phyloP scores from a whole-genome alignment of 2,113 vertebrate genomes.

The Colius striatus region DNA sequence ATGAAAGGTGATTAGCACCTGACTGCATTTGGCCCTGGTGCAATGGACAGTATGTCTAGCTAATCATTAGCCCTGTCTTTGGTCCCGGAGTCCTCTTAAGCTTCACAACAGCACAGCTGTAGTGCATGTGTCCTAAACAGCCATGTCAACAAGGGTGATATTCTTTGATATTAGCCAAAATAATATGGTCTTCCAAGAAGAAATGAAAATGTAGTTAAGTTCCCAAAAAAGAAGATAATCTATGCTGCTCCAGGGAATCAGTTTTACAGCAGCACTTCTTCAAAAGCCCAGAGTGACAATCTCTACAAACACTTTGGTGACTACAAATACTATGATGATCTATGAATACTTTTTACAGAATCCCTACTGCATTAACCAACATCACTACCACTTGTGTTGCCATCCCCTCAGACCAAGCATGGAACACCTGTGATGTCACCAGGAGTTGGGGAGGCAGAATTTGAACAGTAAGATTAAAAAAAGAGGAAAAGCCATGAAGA shows the following conservation, averaged over 20 bases:
- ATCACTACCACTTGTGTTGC: slow-evolving; percentile 1
- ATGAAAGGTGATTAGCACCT: background rate
- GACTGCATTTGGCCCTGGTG: background rate
- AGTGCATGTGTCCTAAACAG: background rate
- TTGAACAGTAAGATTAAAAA: background rate
- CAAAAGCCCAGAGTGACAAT: background rate
- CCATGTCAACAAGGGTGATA: background rate
- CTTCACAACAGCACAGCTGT: background rate
- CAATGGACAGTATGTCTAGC: background rate
- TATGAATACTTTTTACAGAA: background rate
- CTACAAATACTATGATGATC: background rate
- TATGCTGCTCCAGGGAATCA: background rate
- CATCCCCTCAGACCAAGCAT: background rate
- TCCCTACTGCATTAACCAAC: background rate
- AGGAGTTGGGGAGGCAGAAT: slow-evolving; percentile 1
- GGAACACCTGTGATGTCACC: background rate
- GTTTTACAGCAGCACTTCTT: background rate
- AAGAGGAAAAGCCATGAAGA: background rate
- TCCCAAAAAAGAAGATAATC: background rate
- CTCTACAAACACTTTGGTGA: background rate
- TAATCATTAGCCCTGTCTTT: background rate
- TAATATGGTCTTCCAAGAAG: background rate
- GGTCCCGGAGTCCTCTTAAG: background rate
- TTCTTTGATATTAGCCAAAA: background rate
- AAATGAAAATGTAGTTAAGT: background rate